A percentile compares a stretch with the other conserved stretches of the same genome.
Conservation (phyloP, 2,888 invertebrate species). For the Xylophagus ater region DNA sequence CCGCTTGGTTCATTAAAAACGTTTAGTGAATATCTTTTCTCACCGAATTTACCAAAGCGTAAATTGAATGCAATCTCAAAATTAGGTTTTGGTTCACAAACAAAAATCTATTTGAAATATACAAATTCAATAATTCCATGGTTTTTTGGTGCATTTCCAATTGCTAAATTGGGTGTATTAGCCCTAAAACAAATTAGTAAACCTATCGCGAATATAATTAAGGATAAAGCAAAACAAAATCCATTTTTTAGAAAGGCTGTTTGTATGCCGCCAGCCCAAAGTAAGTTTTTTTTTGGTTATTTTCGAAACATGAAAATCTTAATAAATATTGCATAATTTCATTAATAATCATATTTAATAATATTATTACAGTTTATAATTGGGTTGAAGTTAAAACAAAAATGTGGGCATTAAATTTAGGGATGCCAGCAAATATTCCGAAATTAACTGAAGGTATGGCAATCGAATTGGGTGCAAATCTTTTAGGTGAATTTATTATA, state of each 20-base stretch:
- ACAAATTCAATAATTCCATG: conserved; percentile 62
- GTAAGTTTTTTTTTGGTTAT: conserved; percentile 43
- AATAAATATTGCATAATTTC: conserved; percentile 14
- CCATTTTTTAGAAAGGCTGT: conserved; percentile 83
- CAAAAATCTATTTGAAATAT: conserved; percentile 71
- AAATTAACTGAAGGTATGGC: conserved; percentile 81
- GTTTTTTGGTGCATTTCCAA: conserved; percentile 76
- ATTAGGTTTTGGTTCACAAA: conserved; percentile 61
- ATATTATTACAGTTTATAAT: conserved; percentile 60
- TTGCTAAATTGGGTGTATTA: conserved; percentile 69
- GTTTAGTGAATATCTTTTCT: conserved; percentile 58
- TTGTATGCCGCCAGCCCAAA: conserved; percentile 90
- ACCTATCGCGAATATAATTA: conserved; percentile 76
- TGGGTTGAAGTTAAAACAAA: conserved; percentile 88
- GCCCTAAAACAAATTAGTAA: conserved; percentile 80
- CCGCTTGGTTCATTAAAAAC: conserved; percentile 70
- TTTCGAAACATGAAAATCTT: no score
- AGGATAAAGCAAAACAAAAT: conserved; percentile 70
- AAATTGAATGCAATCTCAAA: conserved; percentile 60
- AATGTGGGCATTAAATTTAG: conserved; percentile 88
- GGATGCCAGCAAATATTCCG: conserved; percentile 75
- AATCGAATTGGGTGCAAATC: conserved; percentile 86
- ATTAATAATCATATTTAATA: conserved; percentile 2
- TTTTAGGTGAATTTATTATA: conserved; percentile 83
- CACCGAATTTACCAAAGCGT: conserved; percentile 55